Conservation (phyloP, 2,797 vertebrate species). For the Coregonus ussuriensis region DNA sequence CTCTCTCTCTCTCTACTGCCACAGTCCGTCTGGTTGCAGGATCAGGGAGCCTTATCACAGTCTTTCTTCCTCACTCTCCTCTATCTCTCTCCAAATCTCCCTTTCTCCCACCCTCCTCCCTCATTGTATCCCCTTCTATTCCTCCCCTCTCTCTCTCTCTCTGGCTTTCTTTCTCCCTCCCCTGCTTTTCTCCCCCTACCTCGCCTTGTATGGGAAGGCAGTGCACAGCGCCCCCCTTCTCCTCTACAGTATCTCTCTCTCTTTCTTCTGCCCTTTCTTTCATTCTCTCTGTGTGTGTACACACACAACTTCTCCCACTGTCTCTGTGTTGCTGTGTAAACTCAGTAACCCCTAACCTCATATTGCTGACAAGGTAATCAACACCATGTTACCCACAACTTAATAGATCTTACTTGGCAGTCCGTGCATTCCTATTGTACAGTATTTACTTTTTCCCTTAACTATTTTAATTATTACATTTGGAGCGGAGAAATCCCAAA, state of each 20-base stretch:
- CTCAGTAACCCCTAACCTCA: conserved; percentile 50
- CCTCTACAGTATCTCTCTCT: conserved; percentile 32
- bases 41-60: not conserved
- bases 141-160: conserved; percentile 15
- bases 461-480: conserved; percentile 15
- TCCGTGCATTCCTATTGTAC: conserved; percentile 39
- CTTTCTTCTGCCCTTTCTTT: conserved; percentile 38
- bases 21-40: not conserved
- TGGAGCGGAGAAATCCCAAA: conserved; percentile 24
- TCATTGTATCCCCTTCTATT: conserved; percentile 8
- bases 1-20: conserved; percentile 51
- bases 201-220: conserved; percentile 76
- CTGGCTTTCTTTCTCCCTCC: conserved; percentile 35
- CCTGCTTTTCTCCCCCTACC: conserved; percentile 60
- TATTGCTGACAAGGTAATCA: conserved; percentile 63
- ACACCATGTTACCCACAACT: conserved; percentile 54
- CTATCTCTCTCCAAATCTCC: conserved; percentile 42
- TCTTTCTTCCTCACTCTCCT: conserved; percentile 47
- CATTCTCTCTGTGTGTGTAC: conserved; percentile 4
- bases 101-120: not conserved
- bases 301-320: not conserved
- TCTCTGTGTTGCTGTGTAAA: conserved; percentile 48
- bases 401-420: conserved; percentile 39
- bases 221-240: conserved; percentile 56
- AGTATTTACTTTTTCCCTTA: conserved; percentile 22